Percentiles rank a stretch among this genome's conserved stretches.
phyloP scores from a whole-genome alignment of 2,113 vertebrate genomes.

The Bubo blakistoni region DNA sequence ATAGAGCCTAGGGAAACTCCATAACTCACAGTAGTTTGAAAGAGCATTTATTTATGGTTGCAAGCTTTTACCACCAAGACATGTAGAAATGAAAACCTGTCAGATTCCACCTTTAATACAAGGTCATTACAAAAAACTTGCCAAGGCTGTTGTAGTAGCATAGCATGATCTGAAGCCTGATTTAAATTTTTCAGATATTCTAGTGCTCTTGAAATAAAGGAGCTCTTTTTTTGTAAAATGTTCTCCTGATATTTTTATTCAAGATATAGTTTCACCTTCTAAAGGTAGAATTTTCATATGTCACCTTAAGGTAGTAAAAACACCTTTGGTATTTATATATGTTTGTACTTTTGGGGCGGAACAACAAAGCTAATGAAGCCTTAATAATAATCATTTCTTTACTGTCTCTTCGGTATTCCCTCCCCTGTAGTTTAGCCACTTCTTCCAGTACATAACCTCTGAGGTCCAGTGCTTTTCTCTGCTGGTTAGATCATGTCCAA shows the following conservation, averaged over 20 bases:
- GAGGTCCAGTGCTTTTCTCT: background rate
- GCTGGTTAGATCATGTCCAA: background rate
- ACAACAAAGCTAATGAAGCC: background rate
- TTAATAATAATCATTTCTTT: background rate
- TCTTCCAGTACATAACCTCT: background rate
- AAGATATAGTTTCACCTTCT: background rate
- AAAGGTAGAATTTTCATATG: background rate
- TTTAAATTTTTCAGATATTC: background rate
- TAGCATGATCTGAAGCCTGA: background rate
- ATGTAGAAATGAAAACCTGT: background rate
- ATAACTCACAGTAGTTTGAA: constrained; percentile 18
- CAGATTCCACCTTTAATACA: constrained; percentile 34
- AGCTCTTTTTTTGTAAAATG: background rate
- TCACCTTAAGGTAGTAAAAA: background rate
- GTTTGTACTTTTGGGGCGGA: background rate
- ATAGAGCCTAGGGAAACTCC: background rate
- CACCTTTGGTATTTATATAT: background rate
- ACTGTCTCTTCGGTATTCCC: background rate
- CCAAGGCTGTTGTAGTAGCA: background rate
- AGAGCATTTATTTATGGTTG: constrained; percentile 37
- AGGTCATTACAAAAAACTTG: constrained; percentile 39
- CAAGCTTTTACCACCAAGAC: background rate
- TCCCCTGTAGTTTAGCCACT: background rate
- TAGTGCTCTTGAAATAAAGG: background rate
- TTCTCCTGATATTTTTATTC: background rate